Evolutionary conservation across 1,140 invertebrate species (phyloP), one percentile per base, ranked within the genome.

Genomic region (Medauroidea extradentata): DNA sequence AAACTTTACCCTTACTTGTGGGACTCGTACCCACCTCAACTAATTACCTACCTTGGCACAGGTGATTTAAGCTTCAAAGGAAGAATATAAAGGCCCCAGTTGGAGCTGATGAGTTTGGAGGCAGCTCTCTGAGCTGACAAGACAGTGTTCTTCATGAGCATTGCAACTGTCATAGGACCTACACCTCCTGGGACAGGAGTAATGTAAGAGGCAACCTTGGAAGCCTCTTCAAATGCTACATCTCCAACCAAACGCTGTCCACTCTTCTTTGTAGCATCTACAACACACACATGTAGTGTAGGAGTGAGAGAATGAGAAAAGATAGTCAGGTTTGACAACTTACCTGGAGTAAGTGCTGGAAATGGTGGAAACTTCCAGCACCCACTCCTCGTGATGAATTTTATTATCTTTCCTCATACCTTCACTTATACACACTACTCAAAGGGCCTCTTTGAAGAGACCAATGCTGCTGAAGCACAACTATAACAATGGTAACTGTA

Each of bases 131-230:
- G 71, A 23, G 94, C 94, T 24, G 92, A 89, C 55, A 88, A 79
- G 4, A 98, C 89, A 0, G 96, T 98, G 73, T 99, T 99, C 66
- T 88, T 86, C 84, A 99, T 92, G 8, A 99, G 78, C 96, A 99
- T 99, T 11, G 95, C 94, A 19, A 99, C 96, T 0, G 96, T 98
- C 93, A 99, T 97, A 8, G 96, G 96, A 0, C 96, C 96, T 53
- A 99, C 96, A 60, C 97, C 96, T 25, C 96, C 95, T 11, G 97
- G 97, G 18, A 99, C 97, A 2, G 97, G 97, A 23, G 97, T 99
- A 56, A 99, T 94, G 67, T 85, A 89, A 2, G 86, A 85, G 8
- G 95, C 94, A 48, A 92, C 84, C 59, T 85, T 75, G 49, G 81
- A 82, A 5, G 87, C 95, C 73, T 89, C 88, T 14, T 81, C 79